Conservation (phyloP, 2,797 vertebrate genomes). For the Coreius guichenoti region DNA sequence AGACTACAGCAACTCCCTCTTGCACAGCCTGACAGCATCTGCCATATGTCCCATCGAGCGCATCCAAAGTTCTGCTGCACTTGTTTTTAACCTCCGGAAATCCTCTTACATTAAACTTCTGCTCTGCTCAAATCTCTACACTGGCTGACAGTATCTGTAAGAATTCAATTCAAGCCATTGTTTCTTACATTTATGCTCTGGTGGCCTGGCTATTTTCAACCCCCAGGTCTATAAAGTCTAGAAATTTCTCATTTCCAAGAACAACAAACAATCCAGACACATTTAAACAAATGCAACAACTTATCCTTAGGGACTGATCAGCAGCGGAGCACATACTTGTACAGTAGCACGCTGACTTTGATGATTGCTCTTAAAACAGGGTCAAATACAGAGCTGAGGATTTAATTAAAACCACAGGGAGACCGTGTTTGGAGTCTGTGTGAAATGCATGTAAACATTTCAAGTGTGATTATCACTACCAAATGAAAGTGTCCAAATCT, state of each 20-base stretch:
- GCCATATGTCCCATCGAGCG: slow-evolving; percentile 11
- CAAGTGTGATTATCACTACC: slow-evolving; percentile 54
- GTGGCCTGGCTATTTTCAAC: not conserved
- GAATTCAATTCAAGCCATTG: slow-evolving; percentile 20
- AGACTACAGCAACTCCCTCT: not conserved
- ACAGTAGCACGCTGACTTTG: slow-evolving; percentile 28
- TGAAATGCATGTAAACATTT: slow-evolving; percentile 37
- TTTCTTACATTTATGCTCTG: not conserved
- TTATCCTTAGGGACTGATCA: not conserved
- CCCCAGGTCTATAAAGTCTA: not conserved
- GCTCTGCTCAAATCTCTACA: slow-evolving; percentile 10
- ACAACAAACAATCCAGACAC: not conserved
- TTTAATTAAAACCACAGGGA: slow-evolving; percentile 49
- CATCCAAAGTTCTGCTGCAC: slow-evolving; percentile 8
- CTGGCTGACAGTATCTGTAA: slow-evolving; percentile 22
- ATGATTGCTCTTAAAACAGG: slow-evolving; percentile 1
- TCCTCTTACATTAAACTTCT: slow-evolving; percentile 25
- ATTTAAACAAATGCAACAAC: slow-evolving; percentile 20
- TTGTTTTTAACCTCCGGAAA: slow-evolving; percentile 30
- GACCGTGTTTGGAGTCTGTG: not conserved
- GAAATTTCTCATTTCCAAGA: not conserved
- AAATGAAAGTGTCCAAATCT: slow-evolving; percentile 69
- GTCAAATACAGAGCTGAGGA: slow-evolving; percentile 24
- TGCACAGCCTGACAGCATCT: slow-evolving; percentile 24
- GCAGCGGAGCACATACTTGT: not conserved